Base-by-base conservation (phyloP, 2,113 vertebrate genomes). In the Progne subis region DNA sequence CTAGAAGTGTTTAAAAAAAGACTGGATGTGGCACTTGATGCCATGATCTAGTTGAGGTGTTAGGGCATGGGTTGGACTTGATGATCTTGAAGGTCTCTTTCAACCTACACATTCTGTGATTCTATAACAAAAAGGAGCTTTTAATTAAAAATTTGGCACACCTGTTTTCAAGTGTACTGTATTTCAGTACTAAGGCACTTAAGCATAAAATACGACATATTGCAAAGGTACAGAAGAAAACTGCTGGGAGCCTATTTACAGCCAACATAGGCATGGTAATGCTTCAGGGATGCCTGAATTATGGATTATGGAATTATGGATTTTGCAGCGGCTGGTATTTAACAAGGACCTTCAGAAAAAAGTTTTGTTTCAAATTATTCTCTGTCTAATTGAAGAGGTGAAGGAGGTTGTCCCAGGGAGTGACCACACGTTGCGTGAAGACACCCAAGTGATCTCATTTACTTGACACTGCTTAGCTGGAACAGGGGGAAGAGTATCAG, bases 191-290 rank as follows among this genome's bases (percentile, higher is more conserved):
- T 53, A 32, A 61, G 50, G 2, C 18, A 50, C 56, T 77, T 59
- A 31, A 39, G 14, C 43, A 46, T 70, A 50, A 67, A 88, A 63
- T 31, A 10, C 0, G 1, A 11, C 3, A 3, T 0, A 0, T 59
- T 44, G 26, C 26, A 72, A 65, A 80, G 23, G 6, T 50, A 29
- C 18, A 39, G 41, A 70, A 70, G 55, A 79, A 70, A 70, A 46
- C 21, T 44, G 2, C 32, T 39, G 26, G 9, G 7, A 86, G 6
- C 31, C 21, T 47, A 2, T 71, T 82, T 87, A 61, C 46, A 70
- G 63, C 76, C 75, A 85, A 26, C 15, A 9, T 9, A 59, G 55
- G 17, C 13, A 55, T 13, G 9, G 32, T 32, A 88, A 74, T 63
- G 50, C 26, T 70, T 83, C 29, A 63, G 67, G 32, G 59, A 46